Evolutionary conservation across 1,140 invertebrate genomes (phyloP), one percentile per base, ranked within the genome.

Genomic region (Agrilus planipennis): DNA sequence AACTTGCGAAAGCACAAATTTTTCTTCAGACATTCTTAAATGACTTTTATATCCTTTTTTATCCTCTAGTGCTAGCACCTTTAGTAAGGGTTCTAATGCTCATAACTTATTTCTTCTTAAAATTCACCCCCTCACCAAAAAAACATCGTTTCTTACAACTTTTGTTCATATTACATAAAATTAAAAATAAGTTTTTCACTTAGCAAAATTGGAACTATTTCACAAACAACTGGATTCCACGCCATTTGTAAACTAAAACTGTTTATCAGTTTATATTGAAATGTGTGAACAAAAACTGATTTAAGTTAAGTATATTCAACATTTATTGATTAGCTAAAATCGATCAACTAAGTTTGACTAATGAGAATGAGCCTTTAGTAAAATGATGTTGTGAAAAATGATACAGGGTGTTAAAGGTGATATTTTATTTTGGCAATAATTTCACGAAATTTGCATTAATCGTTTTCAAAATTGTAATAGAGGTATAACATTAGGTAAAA

Each of bases 11-110:
- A n/a, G n/a, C n/a, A n/a, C 39, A 49, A 49, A 46, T 38, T 41
- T 51, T 49, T 51, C 38, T 42, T 45, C 43, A 37, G 36, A 45
- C 36, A 50, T 47, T 45, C 42, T 48, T 45, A 51, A 45, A 48
- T n/a, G n/a, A n/a, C n/a, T n/a, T n/a, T n/a, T n/a, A n/a, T n/a
- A n/a, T n/a, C n/a, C n/a, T n/a, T n/a, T n/a, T n/a, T 27, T 38
- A n/a, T 25, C 4, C 4, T 38, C 22, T 38, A 38, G 6, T 38
- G 35, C 35, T 25, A 38, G 22, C 15, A 25, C 21, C 20, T 38
- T 38, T 15, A 38, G 20, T 15, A 38, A 38, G 12, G 35, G 23
- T 38, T 23, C 20, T 2, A 14, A 38, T 38, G 35, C 35, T 25
- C 35, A 12, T 23, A 38, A 38, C 5, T n/a, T 20, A 5, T 38